phyloP scores from a whole-genome alignment of 2,797 vertebrate species.

The Botia almorhae region DNA sequence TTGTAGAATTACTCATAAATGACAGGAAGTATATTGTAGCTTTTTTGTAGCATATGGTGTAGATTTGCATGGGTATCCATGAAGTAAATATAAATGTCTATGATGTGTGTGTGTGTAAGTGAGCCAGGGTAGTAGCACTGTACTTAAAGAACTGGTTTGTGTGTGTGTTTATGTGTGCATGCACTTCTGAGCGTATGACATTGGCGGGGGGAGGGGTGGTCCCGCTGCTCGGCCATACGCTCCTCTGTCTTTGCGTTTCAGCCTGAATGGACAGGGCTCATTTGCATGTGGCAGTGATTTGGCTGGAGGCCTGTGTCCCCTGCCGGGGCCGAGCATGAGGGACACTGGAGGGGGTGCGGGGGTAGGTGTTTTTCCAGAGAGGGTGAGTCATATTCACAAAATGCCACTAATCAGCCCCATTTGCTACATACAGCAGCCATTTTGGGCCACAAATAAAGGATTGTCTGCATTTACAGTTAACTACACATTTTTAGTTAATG shows the following conservation, averaged over 20 bases:
- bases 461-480: slow-evolving; percentile 25
- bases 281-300: slow-evolving; percentile 86
- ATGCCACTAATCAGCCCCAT: slow-evolving; percentile 80
- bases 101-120: neutral
- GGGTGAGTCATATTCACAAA: slow-evolving; percentile 84
- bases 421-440: slow-evolving; percentile 19
- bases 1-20: neutral
- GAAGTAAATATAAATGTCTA: neutral
- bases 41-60: neutral
- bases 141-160: slow-evolving; percentile 48
- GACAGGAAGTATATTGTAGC: neutral
- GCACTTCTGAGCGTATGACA: slow-evolving; percentile 43
- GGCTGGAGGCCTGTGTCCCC: slow-evolving; percentile 84
- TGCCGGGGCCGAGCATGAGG: slow-evolving; percentile 71
- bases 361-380: slow-evolving; percentile 75
- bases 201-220: slow-evolving; percentile 69
- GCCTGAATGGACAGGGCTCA: slow-evolving; percentile 82
- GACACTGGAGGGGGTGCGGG: slow-evolving; percentile 38
- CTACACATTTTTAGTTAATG: slow-evolving; percentile 28
- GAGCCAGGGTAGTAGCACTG: neutral
- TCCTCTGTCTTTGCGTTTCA: slow-evolving; percentile 82
- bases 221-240: slow-evolving; percentile 83
- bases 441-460: neutral
- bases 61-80: neutral
- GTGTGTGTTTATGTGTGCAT: slow-evolving; percentile 30